These are phyloP conservation scores for Agrenia bidenticulata DNA, from an alignment of 2,888 invertebrate species.

Conservation along the genomic window DNA sequence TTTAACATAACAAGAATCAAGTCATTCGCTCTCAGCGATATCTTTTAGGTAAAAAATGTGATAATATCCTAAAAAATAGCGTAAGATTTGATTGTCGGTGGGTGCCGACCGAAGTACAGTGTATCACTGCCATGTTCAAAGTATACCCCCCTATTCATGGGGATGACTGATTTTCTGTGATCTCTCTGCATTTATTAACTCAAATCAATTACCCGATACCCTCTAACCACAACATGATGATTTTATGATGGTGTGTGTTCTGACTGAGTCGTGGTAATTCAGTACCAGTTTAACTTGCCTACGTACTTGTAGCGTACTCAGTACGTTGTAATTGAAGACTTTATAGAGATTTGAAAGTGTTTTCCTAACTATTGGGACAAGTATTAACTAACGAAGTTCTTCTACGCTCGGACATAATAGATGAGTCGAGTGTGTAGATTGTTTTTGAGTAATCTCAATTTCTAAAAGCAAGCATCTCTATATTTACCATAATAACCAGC, in stretches of 20 bases:
- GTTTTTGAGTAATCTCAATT: conserved; percentile 8
- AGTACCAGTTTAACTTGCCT: conserved; percentile 3
- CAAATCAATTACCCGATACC: not conserved
- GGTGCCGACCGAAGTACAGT: not conserved
- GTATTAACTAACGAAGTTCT: no score
- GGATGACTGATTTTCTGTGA: conserved; percentile 52
- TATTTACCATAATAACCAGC: not conserved
- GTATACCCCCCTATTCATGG: not conserved
- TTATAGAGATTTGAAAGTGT: not conserved
- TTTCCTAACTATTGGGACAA: not conserved
- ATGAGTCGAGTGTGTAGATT: not conserved
- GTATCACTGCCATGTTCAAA: conserved; percentile 8
- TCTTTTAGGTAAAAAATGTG: not conserved
- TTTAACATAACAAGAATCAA: not conserved
- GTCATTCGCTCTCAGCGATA: conserved; percentile 3
- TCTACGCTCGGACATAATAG: not conserved
- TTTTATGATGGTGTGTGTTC: no score
- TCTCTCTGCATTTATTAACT: conserved; percentile 53
- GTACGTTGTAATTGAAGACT: not conserved
- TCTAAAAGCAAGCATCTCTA: not conserved
- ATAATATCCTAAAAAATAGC: conserved; percentile 6
- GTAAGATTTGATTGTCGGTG: conserved; percentile 5
- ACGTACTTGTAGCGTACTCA: not conserved
- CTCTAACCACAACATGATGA: no score
- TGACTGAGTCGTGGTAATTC: no score